Conservation (phyloP, 2,888 invertebrate species). For the Augochlorella aurata region DNA sequence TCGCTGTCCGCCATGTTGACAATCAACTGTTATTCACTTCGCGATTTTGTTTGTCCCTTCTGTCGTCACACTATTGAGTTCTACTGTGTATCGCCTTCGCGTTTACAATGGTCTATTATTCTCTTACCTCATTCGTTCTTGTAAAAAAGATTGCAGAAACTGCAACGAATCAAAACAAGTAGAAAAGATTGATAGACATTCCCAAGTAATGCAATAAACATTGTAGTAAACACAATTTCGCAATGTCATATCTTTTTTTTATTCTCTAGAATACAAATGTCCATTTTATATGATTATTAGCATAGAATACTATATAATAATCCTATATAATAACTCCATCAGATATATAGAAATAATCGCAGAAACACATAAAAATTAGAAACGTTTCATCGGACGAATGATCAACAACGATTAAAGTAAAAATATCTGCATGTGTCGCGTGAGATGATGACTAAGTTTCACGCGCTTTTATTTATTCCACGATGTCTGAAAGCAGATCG, state of each 20-base stretch:
- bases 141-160: neutral
- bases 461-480: neutral
- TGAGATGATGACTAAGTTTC: neutral
- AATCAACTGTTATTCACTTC: conserved; percentile 53
- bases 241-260: neutral
- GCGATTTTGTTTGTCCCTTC: conserved; percentile 31
- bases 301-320: neutral
- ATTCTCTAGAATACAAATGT: neutral
- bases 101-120: conserved; percentile 24
- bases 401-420: neutral
- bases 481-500: neutral
- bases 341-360: neutral
- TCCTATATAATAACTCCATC: neutral
- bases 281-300: neutral
- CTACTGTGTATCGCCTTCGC: conserved; percentile 7
- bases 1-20: conserved; percentile 78
- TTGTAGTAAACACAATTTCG: neutral
- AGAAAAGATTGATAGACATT: neutral
- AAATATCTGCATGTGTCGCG: neutral
- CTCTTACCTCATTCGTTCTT: neutral
- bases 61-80: conserved; percentile 8
- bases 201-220: neutral
- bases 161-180: neutral
- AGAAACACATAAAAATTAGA: neutral
- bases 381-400: neutral